A percentile compares a stretch with the other conserved stretches of the same genome.
phyloP scores from a whole-genome alignment of 2,888 invertebrate species.

The Nemotelus nigrinus region DNA sequence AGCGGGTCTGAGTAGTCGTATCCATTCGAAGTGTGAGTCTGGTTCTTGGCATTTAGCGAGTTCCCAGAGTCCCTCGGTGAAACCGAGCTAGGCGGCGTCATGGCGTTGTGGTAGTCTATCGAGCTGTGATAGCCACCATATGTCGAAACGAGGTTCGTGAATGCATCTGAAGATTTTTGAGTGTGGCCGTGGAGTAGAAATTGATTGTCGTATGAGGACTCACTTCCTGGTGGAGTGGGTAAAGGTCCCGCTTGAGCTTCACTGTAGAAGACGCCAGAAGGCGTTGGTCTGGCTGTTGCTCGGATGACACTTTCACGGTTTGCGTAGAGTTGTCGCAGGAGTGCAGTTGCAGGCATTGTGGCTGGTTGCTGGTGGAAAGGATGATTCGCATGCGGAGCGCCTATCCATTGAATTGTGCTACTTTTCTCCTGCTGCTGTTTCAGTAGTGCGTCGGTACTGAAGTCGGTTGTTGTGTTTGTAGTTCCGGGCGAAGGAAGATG shows the following conservation, averaged over 20 bases:
- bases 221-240: conserved; percentile 91
- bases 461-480: conserved; percentile 82
- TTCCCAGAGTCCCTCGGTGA: conserved; percentile 88
- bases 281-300: conserved; percentile 74
- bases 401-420: conserved; percentile 93
- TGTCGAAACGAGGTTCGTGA: conserved; percentile 69
- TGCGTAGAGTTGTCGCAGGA: conserved; percentile 89
- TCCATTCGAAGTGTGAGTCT: conserved; percentile 62
- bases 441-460: conserved; percentile 84
- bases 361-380: conserved; percentile 66
- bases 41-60: conserved; percentile 62
- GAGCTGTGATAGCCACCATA: conserved; percentile 72
- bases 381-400: conserved; percentile 75
- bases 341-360: conserved; percentile 85
- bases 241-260: conserved; percentile 79
- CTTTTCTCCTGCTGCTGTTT: conserved; percentile 71
- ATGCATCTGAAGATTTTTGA: conserved; percentile 69
- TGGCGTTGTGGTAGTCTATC: conserved; percentile 89
- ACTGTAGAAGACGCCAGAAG: conserved; percentile 63
- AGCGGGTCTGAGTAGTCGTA: conserved; percentile 74
- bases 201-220: conserved; percentile 75
- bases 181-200: conserved; percentile 67
- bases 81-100: conserved; percentile 97
- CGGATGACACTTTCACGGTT: conserved; percentile 95
- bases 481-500: conserved; percentile 77